Conservation (phyloP, 2,888 invertebrate species). For the Nomada ruficornis region DNA sequence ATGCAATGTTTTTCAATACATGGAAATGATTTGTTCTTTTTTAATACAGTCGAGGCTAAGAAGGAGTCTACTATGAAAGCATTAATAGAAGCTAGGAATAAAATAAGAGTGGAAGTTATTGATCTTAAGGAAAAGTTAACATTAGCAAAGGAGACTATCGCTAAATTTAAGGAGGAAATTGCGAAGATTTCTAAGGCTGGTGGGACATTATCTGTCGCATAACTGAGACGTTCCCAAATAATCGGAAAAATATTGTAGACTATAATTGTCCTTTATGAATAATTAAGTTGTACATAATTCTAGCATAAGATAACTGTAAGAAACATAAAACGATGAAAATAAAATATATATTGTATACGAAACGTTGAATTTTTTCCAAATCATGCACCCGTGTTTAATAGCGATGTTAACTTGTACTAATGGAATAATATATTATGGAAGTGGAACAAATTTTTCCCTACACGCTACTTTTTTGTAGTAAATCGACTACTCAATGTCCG, state of each 20-base stretch:
- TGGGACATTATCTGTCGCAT: conserved; percentile 72
- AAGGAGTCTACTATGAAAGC: conserved; percentile 92
- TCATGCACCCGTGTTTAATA: neutral
- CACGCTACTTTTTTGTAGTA: neutral
- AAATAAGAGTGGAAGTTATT: conserved; percentile 92
- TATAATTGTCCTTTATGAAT: conserved; percentile 3
- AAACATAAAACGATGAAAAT: conserved; percentile 12
- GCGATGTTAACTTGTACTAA: neutral
- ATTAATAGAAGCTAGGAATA: conserved; percentile 91
- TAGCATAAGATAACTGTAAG: conserved; percentile 7
- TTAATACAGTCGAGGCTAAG: conserved; percentile 92
- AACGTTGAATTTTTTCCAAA: neutral
- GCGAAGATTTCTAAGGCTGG: conserved; percentile 83
- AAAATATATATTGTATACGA: neutral
- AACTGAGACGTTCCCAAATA: neutral
- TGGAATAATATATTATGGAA: neutral
- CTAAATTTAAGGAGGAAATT: conserved; percentile 92
- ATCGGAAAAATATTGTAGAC: neutral
- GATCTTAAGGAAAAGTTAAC: conserved; percentile 94
- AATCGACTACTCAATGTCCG: too few species aligned
- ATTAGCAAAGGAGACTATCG: conserved; percentile 93
- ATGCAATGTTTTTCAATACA: neutral
- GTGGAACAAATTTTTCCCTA: neutral
- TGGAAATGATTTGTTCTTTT: conserved; percentile 20
- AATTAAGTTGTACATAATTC: conserved; percentile 41